These are phyloP conservation scores for Stegastes partitus DNA, from an alignment of 2,113 vertebrate genomes.

Conservation along the genomic window DNA sequence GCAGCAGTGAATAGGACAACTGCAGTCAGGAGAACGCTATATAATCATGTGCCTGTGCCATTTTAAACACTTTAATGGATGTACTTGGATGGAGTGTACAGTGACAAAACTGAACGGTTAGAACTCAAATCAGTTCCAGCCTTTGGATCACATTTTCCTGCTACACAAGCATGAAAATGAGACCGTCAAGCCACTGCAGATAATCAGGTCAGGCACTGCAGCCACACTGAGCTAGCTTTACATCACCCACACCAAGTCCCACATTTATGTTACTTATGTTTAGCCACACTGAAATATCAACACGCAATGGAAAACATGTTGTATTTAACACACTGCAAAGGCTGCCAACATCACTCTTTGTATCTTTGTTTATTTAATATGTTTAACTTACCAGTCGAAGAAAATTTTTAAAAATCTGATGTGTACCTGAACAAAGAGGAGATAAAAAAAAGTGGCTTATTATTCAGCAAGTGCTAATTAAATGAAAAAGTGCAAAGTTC, in stretches of 20 bases:
- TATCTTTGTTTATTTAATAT: not conserved
- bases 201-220: not conserved
- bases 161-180: constrained; percentile 8
- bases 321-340: not conserved
- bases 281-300: not conserved
- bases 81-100: constrained; percentile 35
- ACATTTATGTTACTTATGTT: not conserved
- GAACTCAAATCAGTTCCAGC: not conserved
- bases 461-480: no score
- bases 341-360: not conserved
- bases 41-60: not conserved
- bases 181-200: not conserved
- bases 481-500: constrained; percentile 1
- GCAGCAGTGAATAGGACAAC: no score
- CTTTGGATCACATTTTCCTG: not conserved
- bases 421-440: not conserved
- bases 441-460: not conserved
- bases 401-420: constrained; percentile 1
- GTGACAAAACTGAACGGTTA: constrained; percentile 11
- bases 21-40: not conserved
- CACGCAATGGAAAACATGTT: not conserved
- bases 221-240: constrained; percentile 6
- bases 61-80: constrained; percentile 11
- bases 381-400: not conserved
- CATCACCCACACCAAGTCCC: not conserved